Evolutionary conservation across 2,888 invertebrate species (phyloP), one percentile per base, ranked within the genome.

Genomic region (Serripes groenlandicus): DNA sequence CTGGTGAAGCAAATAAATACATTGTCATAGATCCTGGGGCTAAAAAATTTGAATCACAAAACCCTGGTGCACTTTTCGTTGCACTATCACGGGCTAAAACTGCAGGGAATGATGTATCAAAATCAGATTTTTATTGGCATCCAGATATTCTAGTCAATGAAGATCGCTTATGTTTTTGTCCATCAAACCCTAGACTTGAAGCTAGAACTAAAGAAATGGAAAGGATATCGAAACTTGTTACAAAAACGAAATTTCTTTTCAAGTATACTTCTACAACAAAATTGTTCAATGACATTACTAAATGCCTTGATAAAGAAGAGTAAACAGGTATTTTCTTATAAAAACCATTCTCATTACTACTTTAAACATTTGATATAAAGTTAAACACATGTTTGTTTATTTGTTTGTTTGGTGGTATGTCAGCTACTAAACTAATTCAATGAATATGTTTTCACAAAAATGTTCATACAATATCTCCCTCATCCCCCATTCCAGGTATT

Each of bases 121-220:
- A 58, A 28, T 83, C 82, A 11, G 87, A 87, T 66, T 85, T 88
- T 82, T 81, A 78, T 11, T 88, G 83, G 85, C 79, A 88, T 73
- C 80, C 81, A 30, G 26, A 42, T 21, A 58, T 80, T 23, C 68
- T 83, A 28, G 78, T 83, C 0, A 87, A 85, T 66, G 69, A 81
- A 42, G 85, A 85, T 23, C 68, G 85, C 23, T 23, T 87, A 15
- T 83, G 85, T 52, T 73, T 78, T 62, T 30, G 3, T 28, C 82
- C 80, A 37, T 54, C 75, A n/a, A 84, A 80, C 52, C 64, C 71
- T 28, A 82, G 75, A 66, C 81, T 75, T 32, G 26, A 11, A 18
- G 77, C 75, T 15, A 68, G 86, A 62, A 9, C 23, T 7, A 26
- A 70, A 23, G 86, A 86, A 64, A n/a, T 74, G 11, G 15, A 58